Evolutionary conservation across 2,888 invertebrate genomes (phyloP).

Genomic region (Eledona agricola): DNA sequence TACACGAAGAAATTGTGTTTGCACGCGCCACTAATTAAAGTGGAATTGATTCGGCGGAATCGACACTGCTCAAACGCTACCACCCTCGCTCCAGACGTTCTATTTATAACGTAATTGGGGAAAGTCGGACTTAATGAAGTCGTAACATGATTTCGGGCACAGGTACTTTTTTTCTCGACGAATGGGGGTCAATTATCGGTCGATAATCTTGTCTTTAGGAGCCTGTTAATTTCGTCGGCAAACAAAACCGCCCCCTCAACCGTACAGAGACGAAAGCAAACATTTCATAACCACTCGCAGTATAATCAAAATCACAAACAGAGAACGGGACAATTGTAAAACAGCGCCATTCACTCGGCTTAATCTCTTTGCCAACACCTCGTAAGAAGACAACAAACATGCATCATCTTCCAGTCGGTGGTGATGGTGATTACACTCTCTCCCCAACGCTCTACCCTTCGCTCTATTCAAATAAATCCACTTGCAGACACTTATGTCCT

Average conservation of each 20-base stretch:
- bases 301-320: constrained; percentile 54
- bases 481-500: constrained; percentile 53
- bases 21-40: constrained; percentile 23
- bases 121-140: constrained; percentile 10
- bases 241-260: constrained; percentile 29
- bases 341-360: constrained; percentile 42
- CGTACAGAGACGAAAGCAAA: constrained; percentile 27
- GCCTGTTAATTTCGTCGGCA: constrained; percentile 19
- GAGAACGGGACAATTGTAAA: constrained; percentile 38
- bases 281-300: constrained; percentile 49
- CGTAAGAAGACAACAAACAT: constrained; percentile 59
- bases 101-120: constrained; percentile 17
- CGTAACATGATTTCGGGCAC: no score
- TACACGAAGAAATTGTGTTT: constrained; percentile 18
- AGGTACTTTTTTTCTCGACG: no score
- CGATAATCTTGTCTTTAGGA: constrained; percentile 26
- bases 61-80: constrained; percentile 28
- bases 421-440: constrained; percentile 51
- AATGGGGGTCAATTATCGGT: constrained; percentile 22
- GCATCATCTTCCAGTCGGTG: constrained; percentile 52
- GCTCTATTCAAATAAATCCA: constrained; percentile 56
- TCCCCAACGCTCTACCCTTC: constrained; percentile 52
- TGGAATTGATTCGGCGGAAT: constrained; percentile 26
- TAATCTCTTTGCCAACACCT: constrained; percentile 56
- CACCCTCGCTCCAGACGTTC: constrained; percentile 19